Percentiles rank a stretch among this genome's conserved stretches.
Conservation (phyloP, 2,113 vertebrate genomes). For the Forbesichthys agassizii region DNA sequence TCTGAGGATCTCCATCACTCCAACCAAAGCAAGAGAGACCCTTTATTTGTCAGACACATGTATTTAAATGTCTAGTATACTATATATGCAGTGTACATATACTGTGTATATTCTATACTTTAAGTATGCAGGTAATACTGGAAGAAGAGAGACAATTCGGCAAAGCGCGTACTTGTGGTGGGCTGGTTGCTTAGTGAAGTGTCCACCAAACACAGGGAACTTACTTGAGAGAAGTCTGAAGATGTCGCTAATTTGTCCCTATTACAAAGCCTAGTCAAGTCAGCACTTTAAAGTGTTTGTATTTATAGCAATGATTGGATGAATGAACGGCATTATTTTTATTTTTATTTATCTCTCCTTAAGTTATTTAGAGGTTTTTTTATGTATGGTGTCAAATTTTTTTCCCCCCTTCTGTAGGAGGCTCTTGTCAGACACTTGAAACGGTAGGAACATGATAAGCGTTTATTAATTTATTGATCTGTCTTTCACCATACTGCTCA, state of each 20-base stretch:
- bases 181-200: conserved; percentile 36
- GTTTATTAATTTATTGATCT: conserved; percentile 36
- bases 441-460: conserved; percentile 28
- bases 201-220: conserved; percentile 60
- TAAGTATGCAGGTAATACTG: conserved; percentile 34
- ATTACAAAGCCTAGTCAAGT: conserved; percentile 39
- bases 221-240: conserved; percentile 63
- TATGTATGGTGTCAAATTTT: conserved; percentile 1
- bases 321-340: conserved; percentile 27
- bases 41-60: conserved; percentile 62
- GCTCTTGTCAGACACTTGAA: conserved; percentile 52
- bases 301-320: conserved; percentile 38
- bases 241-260: conserved; percentile 7
- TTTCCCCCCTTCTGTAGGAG: conserved; percentile 17
- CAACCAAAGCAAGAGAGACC: background rate
- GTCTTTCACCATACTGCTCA: conserved; percentile 52
- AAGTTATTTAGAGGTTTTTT: conserved; percentile 35
- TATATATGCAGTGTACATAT: conserved; percentile 15
- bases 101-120: background rate
- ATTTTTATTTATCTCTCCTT: conserved; percentile 20
- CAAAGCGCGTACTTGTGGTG: conserved; percentile 34
- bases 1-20: background rate
- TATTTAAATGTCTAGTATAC: conserved; percentile 16
- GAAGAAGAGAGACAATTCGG: conserved; percentile 43
- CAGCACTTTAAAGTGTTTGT: conserved; percentile 22